A percentile compares a stretch with the other conserved stretches of the same genome.
phyloP scores from a whole-genome alignment of 2,797 vertebrate species.

The Menidia menidia region DNA sequence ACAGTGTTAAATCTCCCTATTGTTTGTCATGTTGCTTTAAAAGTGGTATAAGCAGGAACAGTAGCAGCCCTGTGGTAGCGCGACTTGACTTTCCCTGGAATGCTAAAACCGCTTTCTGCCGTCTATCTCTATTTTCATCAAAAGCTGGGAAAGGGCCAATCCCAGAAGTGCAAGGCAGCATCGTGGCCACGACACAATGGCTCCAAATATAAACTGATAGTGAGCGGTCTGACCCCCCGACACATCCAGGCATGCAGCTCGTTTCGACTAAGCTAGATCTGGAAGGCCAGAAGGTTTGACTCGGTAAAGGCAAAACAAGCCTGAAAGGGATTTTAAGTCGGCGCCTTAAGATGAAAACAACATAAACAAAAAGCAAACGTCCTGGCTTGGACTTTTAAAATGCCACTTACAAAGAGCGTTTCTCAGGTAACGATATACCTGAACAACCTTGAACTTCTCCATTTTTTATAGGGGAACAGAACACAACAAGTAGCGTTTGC shows the following conservation, averaged over 20 bases:
- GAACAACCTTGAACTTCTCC: too few species aligned
- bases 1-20: too few species aligned
- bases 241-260: slow-evolving; percentile 42
- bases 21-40: not conserved
- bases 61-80: not conserved
- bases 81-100: slow-evolving; percentile 26
- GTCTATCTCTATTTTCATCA: slow-evolving; percentile 36
- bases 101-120: slow-evolving; percentile 10
- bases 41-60: not conserved
- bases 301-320: not conserved
- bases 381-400: too few species aligned
- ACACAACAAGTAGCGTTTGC: too few species aligned
- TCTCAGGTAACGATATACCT: too few species aligned
- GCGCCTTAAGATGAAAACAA: not conserved
- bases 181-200: slow-evolving; percentile 29
- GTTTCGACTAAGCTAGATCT: slow-evolving; percentile 15
- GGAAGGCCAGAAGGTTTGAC: not conserved
- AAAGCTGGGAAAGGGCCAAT: slow-evolving; percentile 42
- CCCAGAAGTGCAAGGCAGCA: slow-evolving; percentile 42
- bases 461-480: too few species aligned
- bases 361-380: not conserved
- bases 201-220: slow-evolving; percentile 61
- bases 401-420: too few species aligned
- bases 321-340: not conserved
- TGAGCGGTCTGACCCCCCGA: slow-evolving; percentile 49